phyloP scores from a whole-genome alignment of 2,888 invertebrate genomes.

The Zygogramma bicolorata region DNA sequence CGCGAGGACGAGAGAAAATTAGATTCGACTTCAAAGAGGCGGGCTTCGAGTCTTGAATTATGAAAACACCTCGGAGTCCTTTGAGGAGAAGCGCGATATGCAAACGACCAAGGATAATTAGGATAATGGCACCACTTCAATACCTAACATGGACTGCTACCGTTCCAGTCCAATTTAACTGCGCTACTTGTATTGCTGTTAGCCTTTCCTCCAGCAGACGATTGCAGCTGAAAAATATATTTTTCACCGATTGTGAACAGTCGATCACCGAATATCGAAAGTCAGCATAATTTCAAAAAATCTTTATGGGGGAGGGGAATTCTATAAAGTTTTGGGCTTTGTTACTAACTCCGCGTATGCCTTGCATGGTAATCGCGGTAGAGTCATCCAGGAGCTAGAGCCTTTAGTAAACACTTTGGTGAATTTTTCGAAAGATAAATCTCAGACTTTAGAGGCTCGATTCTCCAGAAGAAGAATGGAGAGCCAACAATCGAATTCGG shows the following conservation, averaged over 20 bases:
- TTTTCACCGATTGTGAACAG: background rate
- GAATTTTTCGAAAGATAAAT: too few species aligned
- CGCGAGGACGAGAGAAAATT: constrained; percentile 61
- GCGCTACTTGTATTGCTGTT: constrained; percentile 35
- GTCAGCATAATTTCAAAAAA: too few species aligned
- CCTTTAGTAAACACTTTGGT: too few species aligned
- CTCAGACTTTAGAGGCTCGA: too few species aligned
- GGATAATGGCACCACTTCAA: constrained; percentile 67
- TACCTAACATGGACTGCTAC: constrained; percentile 55
- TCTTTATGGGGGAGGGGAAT: too few species aligned
- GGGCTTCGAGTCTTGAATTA: constrained; percentile 64
- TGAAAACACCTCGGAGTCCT: constrained; percentile 67
- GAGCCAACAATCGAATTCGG: too few species aligned
- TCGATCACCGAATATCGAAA: background rate
- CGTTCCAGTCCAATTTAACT: constrained; percentile 40
- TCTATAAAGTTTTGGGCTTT: too few species aligned
- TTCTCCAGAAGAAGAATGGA: too few species aligned
- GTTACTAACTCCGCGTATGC: too few species aligned
- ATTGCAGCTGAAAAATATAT: background rate
- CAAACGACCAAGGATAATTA: constrained; percentile 68
- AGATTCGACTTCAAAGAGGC: constrained; percentile 67
- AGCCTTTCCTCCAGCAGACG: background rate
- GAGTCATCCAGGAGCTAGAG: too few species aligned
- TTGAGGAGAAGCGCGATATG: constrained; percentile 66
- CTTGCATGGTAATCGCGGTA: too few species aligned